Percentiles rank a stretch among this genome's conserved stretches.
Conservation (phyloP, 2,797 vertebrate genomes). For the Dallia pectoralis region DNA sequence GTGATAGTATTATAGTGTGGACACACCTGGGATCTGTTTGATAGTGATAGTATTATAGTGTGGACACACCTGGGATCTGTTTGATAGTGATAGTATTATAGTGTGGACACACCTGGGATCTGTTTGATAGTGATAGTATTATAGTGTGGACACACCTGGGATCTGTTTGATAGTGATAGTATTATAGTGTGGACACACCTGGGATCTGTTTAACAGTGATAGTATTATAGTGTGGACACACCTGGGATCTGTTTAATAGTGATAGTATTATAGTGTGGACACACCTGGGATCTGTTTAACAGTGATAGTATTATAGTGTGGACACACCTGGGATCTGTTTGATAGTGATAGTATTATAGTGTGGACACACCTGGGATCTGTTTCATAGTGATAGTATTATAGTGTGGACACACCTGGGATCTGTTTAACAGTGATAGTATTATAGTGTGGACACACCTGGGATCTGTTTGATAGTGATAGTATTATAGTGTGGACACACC, state of each 20-base stretch:
- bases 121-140: conserved; percentile 25
- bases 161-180: conserved; percentile 31
- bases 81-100: conserved; percentile 21
- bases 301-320: no score
- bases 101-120: no score
- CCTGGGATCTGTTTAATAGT: no score
- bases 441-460: conserved; percentile 26
- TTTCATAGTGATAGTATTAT: no score
- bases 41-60: conserved; percentile 17
- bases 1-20: conserved; percentile 4
- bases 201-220: no score
- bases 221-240: background rate
- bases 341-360: no score
- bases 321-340: conserved; percentile 28
- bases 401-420: conserved; percentile 22
- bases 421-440: no score
- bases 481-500: no score
- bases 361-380: conserved; percentile 20
- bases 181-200: background rate
- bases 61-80: no score
- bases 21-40: no score
- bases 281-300: conserved; percentile 24
- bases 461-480: conserved; percentile 34
- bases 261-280: background rate
- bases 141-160: background rate